phyloP scores from a whole-genome alignment of 1,140 invertebrate genomes.

The Tetragnatha versicolor region DNA sequence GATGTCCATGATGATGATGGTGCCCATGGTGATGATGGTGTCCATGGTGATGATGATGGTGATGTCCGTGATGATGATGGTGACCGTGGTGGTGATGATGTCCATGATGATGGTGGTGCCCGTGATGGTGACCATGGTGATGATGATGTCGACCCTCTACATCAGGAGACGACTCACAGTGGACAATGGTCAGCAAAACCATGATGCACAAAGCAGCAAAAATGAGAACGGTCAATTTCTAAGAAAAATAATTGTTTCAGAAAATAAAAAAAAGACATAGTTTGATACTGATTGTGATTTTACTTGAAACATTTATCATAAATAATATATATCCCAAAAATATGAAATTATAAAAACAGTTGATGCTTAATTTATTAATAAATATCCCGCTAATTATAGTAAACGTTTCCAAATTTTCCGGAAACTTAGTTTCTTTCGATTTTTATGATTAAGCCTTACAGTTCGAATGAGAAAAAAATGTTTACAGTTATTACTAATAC shows the following conservation, averaged over 20 bases:
- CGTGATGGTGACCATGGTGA: slow-evolving; percentile 3
- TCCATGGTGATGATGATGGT: slow-evolving; percentile 19
- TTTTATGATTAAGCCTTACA: too few relatives aligned
- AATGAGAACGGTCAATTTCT: slow-evolving; percentile 9
- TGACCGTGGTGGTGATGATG: slow-evolving; percentile 25
- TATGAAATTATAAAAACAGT: too few relatives aligned
- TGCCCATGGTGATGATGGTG: slow-evolving; percentile 11
- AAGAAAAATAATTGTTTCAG: neutral
- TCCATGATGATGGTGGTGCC: slow-evolving; percentile 33
- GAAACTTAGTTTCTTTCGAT: too few relatives aligned
- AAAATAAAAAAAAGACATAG: too few relatives aligned
- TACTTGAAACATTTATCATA: too few relatives aligned
- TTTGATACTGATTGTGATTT: too few relatives aligned
- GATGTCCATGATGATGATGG: slow-evolving; percentile 29
- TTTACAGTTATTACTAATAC: too few relatives aligned
- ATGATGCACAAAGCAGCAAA: slow-evolving; percentile 18
- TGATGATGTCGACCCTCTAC: slow-evolving; percentile 19
- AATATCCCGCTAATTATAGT: too few relatives aligned
- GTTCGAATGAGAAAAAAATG: too few relatives aligned
- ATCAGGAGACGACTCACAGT: neutral
- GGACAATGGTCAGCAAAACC: neutral
- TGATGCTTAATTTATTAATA: too few relatives aligned
- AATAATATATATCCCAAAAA: too few relatives aligned
- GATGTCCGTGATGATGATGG: slow-evolving; percentile 30
- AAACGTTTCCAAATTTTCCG: too few relatives aligned